A percentile compares a stretch with the other conserved stretches of the same genome.
These are phyloP conservation scores for Onychostruthus taczanowskii DNA, from an alignment of 2,113 vertebrate genomes.

Conservation along the genomic window DNA sequence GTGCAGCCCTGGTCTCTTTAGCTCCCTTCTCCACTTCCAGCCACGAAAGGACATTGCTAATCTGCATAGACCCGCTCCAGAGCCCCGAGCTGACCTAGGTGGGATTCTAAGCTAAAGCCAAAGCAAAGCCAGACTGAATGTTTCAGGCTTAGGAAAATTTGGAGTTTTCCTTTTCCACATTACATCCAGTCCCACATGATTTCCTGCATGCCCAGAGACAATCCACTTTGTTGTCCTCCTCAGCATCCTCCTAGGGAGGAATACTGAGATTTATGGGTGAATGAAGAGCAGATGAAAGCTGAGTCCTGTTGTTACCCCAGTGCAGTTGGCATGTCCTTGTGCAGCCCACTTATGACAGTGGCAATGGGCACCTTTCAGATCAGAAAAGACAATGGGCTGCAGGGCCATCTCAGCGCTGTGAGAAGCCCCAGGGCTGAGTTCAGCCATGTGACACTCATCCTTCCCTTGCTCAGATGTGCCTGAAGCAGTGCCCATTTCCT, in stretches of 20 bases:
- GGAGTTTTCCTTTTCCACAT: background rate
- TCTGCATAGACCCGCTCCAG: background rate
- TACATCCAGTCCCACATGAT: background rate
- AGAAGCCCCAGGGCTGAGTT: background rate
- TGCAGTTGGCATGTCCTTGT: background rate
- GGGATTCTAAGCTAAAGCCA: background rate
- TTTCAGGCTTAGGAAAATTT: background rate
- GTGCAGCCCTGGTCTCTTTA: background rate
- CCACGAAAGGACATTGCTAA: background rate
- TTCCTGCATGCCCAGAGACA: background rate
- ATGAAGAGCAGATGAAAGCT: background rate
- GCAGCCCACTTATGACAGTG: background rate
- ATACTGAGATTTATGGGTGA: background rate
- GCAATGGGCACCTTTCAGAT: background rate
- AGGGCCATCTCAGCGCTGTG: background rate
- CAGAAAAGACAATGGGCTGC: background rate
- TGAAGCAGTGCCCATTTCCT: accelerated
- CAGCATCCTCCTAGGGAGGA: background rate
- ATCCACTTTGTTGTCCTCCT: background rate
- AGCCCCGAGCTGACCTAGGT: background rate
- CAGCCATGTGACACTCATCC: background rate
- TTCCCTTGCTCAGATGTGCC: background rate
- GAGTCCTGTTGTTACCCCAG: background rate
- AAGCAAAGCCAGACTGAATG: background rate
- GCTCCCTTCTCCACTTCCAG: background rate